Conservation (phyloP, 2,888 invertebrate genomes). For the Autographa pulchrina region DNA sequence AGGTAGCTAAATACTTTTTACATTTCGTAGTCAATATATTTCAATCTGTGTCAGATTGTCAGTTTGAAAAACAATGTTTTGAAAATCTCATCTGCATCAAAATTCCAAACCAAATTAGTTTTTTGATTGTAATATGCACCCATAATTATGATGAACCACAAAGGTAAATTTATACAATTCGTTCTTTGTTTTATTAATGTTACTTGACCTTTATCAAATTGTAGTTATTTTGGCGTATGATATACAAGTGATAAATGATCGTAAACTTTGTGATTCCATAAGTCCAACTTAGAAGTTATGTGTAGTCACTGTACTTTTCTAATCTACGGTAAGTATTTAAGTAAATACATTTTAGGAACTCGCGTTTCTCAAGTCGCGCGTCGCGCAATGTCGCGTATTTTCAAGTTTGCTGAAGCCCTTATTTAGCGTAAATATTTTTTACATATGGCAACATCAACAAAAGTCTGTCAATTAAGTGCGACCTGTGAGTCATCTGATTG, state of each 20-base stretch:
- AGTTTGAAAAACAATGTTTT: neutral
- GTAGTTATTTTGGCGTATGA: neutral
- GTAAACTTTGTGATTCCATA: too few relatives aligned
- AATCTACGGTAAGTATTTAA: too few relatives aligned
- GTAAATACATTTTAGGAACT: too few relatives aligned
- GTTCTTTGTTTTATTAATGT: neutral
- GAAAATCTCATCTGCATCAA: neutral
- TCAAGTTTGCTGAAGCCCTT: conserved; percentile 1
- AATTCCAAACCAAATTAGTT: neutral
- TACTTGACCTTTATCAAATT: neutral
- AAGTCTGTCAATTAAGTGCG: neutral
- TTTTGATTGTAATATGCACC: neutral
- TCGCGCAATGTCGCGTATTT: neutral
- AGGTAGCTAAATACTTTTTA: neutral
- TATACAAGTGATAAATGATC: too few relatives aligned
- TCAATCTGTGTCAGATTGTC: neutral
- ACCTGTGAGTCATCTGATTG: conserved; percentile 47
- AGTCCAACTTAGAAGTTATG: too few relatives aligned
- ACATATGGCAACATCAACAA: neutral
- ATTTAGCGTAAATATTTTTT: neutral
- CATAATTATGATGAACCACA: neutral
- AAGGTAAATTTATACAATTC: neutral
- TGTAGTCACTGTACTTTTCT: too few relatives aligned
- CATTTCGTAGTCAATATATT: neutral
- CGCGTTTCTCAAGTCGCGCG: neutral